Evolutionary conservation across 2,113 vertebrate species (phyloP), one percentile per base, ranked within the genome.

Genomic region (Falco punctatus): DNA sequence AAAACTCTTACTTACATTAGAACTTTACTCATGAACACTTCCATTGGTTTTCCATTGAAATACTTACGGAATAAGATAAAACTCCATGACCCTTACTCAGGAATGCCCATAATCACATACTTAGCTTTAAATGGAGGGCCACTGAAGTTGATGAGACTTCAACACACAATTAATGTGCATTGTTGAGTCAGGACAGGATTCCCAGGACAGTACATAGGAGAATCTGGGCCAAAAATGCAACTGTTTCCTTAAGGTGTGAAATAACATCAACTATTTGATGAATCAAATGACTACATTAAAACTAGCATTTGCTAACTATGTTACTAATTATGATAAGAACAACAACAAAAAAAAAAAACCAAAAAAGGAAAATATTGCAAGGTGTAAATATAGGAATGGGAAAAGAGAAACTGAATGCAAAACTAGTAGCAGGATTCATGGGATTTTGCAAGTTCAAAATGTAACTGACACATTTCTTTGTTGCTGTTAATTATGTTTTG

Each of bases 401-500:
- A 92, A 84, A 75, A 87, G 46, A 64, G 44, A 91, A 83, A 78
- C 35, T 33, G 49, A 84, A 77, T 70, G 30, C 21, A 83, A 95
- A 91, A 86, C n/a, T 28, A 62, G 82, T 88, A 71, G 72, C 74
- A 71, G 79, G 32, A 89, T 96, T 81, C 1, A 2, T 64, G 51
- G 42, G 38, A 49, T 85, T 97, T 81, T 92, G 42, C 91, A 81
- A 83, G 87, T 95, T 97, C 80, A 93, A 93, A 96, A 93, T 49
- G 46, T 69, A 96, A 93, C 70, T 71, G 89, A 61, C 94, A 92
- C 28, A n/a, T 87, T 95, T 95, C 82, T 94, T 95, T 93, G 90
- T 95, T 94, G 82, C 42, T 78, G 82, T 88, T 97, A 91, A 94
- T 94, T 93, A 94, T 97, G 82, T 92, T 96, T 94, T 96, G 88